Base-by-base conservation (phyloP, 2,797 vertebrate species). In the Cottoperca gobio region DNA sequence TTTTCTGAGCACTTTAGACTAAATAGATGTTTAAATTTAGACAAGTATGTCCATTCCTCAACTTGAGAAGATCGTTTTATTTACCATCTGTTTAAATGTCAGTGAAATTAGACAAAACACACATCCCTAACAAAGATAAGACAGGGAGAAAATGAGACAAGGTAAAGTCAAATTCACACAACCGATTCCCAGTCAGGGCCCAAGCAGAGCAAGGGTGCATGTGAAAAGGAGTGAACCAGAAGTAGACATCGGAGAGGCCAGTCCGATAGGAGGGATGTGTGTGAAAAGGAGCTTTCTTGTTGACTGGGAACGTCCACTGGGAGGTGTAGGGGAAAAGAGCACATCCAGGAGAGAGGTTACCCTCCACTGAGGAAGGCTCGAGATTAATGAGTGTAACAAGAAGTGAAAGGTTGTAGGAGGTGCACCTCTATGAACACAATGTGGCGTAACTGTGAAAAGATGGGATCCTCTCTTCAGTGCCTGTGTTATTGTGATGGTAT, bases 331-430 rank as follows among this genome's bases (percentile, higher is more conserved):
- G 53, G 59, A 1, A 10, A 70, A 58, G 61, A 74, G 64, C 59
- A 54, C 19, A 45, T 46, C 31, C 52, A 48, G 26, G 40, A 75
- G 37, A 55, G 45, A 65, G 79, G 67, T 42, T 42, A 48, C 23
- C 57, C 40, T 69, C 42, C 50, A 37, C 23, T 48, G 46, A 42
- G 55, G n/a, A 21, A 46, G 13, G 21, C 64, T 62, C 0, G 0
- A 14, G 40, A 54, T 78, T 82, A 84, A 86, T 73, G 76, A 71
- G 54, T 63, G 39, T 61, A 52, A 76, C 26, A 52, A 52, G 59
- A 64, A 67, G 58, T 61, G 60, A 81, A 67, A 61, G 42, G 55
- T 70, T 59, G 78, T 42, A 76, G 76, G 42, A 76, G 33, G 26
- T 37, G 55, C 16, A 50, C n/a, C 6, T 2, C 53, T 40, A 42